Conservation (phyloP, 2,888 invertebrate species). For the Nemotelus nigrinus region DNA sequence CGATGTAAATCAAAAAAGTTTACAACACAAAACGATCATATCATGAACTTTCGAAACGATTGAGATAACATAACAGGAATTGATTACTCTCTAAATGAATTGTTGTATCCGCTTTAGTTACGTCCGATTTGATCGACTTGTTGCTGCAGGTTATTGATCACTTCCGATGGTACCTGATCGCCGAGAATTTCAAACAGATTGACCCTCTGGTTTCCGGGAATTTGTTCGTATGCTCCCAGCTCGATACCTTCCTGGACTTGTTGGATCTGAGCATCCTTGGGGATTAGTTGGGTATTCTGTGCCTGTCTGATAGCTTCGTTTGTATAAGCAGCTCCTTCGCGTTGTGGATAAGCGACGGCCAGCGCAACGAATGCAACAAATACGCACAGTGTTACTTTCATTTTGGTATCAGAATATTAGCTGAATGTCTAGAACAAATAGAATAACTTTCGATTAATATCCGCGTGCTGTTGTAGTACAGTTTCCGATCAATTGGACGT, state of each 20-base stretch:
- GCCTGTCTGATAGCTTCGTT: conserved; percentile 89
- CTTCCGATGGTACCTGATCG: conserved; percentile 86
- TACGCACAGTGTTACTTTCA: conserved; percentile 55
- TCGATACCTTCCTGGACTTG: conserved; percentile 88
- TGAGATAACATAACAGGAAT: conserved; percentile 6
- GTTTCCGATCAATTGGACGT: background rate
- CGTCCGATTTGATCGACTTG: conserved; percentile 87
- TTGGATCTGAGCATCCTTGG: conserved; percentile 87
- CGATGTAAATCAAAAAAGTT: too few relatives aligned
- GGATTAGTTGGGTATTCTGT: conserved; percentile 84
- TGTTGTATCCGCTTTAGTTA: conserved; percentile 63
- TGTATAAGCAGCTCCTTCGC: conserved; percentile 84
- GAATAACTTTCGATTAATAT: background rate
- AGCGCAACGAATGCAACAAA: conserved; percentile 67
- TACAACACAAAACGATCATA: too few relatives aligned
- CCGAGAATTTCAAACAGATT: conserved; percentile 86
- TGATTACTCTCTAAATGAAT: background rate
- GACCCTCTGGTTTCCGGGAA: conserved; percentile 85
- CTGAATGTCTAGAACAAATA: background rate
- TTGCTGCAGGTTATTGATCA: conserved; percentile 85
- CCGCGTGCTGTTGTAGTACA: background rate
- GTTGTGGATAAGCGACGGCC: conserved; percentile 72
- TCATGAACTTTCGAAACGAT: conserved; percentile 17
- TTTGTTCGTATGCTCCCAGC: conserved; percentile 85
- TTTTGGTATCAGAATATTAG: conserved; percentile 42